Evolutionary conservation across 2,888 invertebrate species (phyloP).

Genomic region (Desoria tigrina): DNA sequence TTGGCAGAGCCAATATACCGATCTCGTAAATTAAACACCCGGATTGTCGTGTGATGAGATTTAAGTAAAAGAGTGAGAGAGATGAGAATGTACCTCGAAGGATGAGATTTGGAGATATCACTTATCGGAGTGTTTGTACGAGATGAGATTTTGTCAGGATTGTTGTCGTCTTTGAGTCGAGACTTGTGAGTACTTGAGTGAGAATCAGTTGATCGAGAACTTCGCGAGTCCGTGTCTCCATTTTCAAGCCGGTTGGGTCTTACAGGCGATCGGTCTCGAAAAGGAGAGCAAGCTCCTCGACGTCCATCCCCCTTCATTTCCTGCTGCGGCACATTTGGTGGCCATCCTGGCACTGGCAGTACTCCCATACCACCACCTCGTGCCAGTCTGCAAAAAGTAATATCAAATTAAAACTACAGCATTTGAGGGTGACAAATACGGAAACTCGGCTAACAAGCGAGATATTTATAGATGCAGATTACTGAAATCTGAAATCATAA

Average conservation of each 20-base stretch:
- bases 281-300: constrained; percentile 46
- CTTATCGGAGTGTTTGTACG: constrained; percentile 21
- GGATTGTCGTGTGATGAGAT: too few species aligned
- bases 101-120: constrained; percentile 43
- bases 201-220: constrained; percentile 51
- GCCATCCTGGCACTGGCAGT: too few species aligned
- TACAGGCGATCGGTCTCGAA: constrained; percentile 52
- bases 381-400: not conserved
- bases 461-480: too few species aligned
- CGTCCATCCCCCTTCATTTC: constrained; percentile 5
- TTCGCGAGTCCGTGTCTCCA: constrained; percentile 51
- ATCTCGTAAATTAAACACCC: too few species aligned
- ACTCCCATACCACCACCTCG: not conserved
- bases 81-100: constrained; percentile 15
- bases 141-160: constrained; percentile 38
- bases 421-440: too few species aligned
- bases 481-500: too few species aligned
- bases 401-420: too few species aligned
- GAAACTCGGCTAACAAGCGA: too few species aligned
- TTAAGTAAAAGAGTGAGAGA: too few species aligned
- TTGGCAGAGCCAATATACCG: too few species aligned
- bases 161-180: constrained; percentile 7
- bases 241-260: constrained; percentile 46
- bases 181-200: constrained; percentile 23
- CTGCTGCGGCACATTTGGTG: not conserved